Conservation (phyloP, 1,140 invertebrate species). For the Ceratina calcarata region DNA sequence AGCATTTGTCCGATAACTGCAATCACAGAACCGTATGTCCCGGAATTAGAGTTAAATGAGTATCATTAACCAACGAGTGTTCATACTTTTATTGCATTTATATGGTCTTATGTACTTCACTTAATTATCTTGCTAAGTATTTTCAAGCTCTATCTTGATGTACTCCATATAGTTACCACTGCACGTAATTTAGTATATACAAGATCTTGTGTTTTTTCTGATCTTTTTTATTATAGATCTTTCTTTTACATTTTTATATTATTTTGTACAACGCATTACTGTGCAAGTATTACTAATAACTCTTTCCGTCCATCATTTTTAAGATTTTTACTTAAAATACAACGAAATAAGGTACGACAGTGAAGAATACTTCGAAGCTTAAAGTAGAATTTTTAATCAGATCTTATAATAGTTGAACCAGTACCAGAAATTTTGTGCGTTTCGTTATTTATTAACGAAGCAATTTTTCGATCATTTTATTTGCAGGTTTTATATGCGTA, state of each 20-base stretch:
- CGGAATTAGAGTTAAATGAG: conserved; percentile 76
- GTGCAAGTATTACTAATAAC: conserved; percentile 22
- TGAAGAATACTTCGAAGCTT: not conserved
- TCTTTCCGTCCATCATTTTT: conserved; percentile 52
- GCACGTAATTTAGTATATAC: conserved; percentile 5
- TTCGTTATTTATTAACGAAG: too few relatives aligned
- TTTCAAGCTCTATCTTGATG: conserved; percentile 15
- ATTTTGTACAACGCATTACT: conserved; percentile 22
- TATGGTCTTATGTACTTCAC: conserved; percentile 29
- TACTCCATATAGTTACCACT: conserved; percentile 52
- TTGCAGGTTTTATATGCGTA: not conserved
- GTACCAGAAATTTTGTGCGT: too few relatives aligned
- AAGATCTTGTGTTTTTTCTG: conserved; percentile 30
- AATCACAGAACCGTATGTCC: conserved; percentile 73
- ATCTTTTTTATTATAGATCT: conserved; percentile 12
- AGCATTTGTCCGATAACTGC: conserved; percentile 72
- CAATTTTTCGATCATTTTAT: not conserved
- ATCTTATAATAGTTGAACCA: not conserved
- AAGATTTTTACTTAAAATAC: conserved; percentile 2
- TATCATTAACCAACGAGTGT: conserved; percentile 11
- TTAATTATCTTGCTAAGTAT: conserved; percentile 34
- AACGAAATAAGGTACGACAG: not conserved
- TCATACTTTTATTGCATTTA: conserved; percentile 35
- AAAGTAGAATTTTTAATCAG: not conserved
- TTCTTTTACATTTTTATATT: conserved; percentile 29